These are phyloP conservation scores for Calosoma granatense DNA, from an alignment of 1,140 invertebrate genomes.

Conservation along the genomic window DNA sequence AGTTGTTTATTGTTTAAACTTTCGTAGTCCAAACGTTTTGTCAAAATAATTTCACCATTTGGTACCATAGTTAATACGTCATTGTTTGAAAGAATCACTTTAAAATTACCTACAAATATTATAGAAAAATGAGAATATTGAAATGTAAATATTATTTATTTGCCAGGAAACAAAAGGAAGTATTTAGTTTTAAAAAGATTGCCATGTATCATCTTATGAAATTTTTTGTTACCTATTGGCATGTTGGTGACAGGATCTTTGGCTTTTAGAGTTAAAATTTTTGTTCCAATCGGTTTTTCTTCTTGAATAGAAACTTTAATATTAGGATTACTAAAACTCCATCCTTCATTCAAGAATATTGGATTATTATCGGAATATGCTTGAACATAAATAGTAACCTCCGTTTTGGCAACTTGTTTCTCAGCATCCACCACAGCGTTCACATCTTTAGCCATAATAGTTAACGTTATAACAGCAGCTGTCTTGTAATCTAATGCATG, in stretches of 20 bases:
- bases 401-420: conserved; percentile 51
- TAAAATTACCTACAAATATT: conserved; percentile 25
- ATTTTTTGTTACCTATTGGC: conserved; percentile 46
- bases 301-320: conserved; percentile 61
- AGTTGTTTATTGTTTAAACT: conserved; percentile 51
- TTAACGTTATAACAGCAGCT: conserved; percentile 67
- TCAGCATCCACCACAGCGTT: conserved; percentile 58
- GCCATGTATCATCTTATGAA: no score
- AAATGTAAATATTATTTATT: no score
- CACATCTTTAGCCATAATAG: conserved; percentile 58
- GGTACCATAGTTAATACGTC: conserved; percentile 36
- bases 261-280: conserved; percentile 59
- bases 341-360: conserved; percentile 58
- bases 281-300: conserved; percentile 68
- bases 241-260: conserved; percentile 60
- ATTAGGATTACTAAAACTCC: conserved; percentile 53
- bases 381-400: conserved; percentile 70
- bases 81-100: conserved; percentile 36
- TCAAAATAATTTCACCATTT: conserved; percentile 60
- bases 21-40: conserved; percentile 66
- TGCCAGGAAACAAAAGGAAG: conserved; percentile 39
- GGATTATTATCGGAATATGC: conserved; percentile 71
- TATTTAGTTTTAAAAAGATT: no score
- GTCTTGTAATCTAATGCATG: conserved; percentile 65
- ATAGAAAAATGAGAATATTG: no score